phyloP scores from a whole-genome alignment of 2,888 invertebrate species.

The Marronus borbonicus region DNA sequence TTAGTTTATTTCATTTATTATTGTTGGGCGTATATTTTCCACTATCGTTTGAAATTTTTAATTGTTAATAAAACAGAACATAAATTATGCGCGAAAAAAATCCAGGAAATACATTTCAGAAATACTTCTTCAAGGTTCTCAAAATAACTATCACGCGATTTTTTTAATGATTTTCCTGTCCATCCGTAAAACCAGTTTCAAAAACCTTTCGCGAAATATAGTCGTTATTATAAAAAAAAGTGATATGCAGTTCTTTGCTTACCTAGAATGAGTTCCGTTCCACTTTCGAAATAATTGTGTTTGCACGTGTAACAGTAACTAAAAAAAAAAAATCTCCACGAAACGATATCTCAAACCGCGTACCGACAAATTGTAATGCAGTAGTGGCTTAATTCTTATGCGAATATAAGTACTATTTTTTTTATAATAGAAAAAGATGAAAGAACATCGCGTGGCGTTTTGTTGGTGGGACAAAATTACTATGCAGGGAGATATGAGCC shows the following conservation, averaged over 20 bases:
- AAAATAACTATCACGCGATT: not conserved
- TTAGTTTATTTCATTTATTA: too few species aligned
- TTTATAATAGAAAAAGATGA: conserved; percentile 37
- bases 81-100: too few species aligned
- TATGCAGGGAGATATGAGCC: conserved; percentile 3
- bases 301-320: conserved; percentile 3
- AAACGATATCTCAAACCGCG: conserved; percentile 14
- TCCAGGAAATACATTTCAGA: too few species aligned
- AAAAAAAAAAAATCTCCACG: not conserved
- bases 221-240: not conserved
- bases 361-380: conserved; percentile 2
- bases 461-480: conserved; percentile 34
- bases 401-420: conserved; percentile 22
- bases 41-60: too few species aligned
- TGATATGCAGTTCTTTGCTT: not conserved
- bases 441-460: conserved; percentile 32
- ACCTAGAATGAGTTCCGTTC: not conserved
- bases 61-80: too few species aligned
- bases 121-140: not conserved
- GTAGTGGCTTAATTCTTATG: conserved; percentile 13
- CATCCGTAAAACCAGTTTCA: not conserved
- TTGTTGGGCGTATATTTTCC: too few species aligned
- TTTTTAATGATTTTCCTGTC: not conserved
- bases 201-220: not conserved
- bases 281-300: not conserved